Evolutionary conservation across 2,797 vertebrate species (phyloP).

Genomic region (Karalla daura): DNA sequence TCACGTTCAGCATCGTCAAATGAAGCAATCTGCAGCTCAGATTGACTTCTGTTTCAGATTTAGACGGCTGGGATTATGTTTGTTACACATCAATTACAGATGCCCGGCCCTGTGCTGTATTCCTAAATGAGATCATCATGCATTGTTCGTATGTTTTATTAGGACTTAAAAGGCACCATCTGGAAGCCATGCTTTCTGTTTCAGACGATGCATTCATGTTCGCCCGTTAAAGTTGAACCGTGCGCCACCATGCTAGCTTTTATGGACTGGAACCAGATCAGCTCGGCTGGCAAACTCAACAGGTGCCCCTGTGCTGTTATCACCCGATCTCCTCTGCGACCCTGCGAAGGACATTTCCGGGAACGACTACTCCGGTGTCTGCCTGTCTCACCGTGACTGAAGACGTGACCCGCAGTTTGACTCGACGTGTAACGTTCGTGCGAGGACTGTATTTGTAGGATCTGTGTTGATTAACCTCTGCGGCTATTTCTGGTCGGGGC

Average conservation of each 20-base stretch:
- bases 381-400: constrained; percentile 5
- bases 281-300: constrained; percentile 24
- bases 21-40: neutral
- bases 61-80: neutral
- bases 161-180: neutral
- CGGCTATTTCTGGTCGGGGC: constrained; percentile 67
- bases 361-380: neutral
- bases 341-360: neutral
- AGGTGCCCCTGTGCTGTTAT: constrained; percentile 24
- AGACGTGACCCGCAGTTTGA: constrained; percentile 23
- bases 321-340: neutral
- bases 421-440: constrained; percentile 7
- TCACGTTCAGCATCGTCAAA: too few species aligned
- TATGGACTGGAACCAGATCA: constrained; percentile 11
- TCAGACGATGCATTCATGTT: constrained; percentile 3
- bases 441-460: constrained; percentile 40
- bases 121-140: neutral
- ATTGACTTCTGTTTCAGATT: neutral
- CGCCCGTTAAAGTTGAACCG: neutral
- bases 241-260: neutral
- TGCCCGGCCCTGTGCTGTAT: neutral
- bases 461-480: constrained; percentile 52
- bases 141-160: neutral
- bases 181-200: neutral
- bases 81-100: constrained; percentile 1